These are phyloP conservation scores for Pseudorhiza aurosa DNA, from an alignment of 30 jellyfish, hydroid and myxozoan genomes.

Conservation along the genomic window DNA sequence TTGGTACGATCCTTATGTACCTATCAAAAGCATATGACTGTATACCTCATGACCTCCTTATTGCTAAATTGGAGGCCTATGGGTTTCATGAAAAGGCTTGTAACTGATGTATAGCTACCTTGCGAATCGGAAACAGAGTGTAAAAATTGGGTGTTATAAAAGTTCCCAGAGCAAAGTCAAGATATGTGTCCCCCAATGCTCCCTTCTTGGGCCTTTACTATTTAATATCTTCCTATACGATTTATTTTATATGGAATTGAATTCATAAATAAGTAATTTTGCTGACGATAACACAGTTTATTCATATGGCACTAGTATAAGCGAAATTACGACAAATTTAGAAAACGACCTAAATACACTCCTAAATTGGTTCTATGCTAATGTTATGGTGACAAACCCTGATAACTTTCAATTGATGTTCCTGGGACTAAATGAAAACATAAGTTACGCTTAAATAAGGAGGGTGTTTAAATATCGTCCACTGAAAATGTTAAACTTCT, in stretches of 20 bases:
- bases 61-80: constrained; percentile 49
- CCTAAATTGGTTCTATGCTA: constrained; percentile 3
- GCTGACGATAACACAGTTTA: constrained; percentile 43
- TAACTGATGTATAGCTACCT: constrained; percentile 12
- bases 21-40: constrained; percentile 59
- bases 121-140: constrained; percentile 30
- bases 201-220: constrained; percentile 28
- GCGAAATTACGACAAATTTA: not conserved
- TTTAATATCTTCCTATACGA: constrained; percentile 10
- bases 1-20: constrained; percentile 41
- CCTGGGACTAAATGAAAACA: not conserved
- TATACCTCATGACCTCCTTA: constrained; percentile 59
- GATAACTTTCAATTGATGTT: constrained; percentile 6
- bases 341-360: constrained; percentile 16
- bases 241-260: constrained; percentile 1
- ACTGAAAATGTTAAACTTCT: constrained; percentile 28
- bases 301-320: constrained; percentile 4
- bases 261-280: constrained; percentile 24
- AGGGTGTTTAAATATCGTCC: not conserved
- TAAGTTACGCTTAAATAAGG: constrained; percentile 1
- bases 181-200: constrained; percentile 24
- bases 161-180: constrained; percentile 1
- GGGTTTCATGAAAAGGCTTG: constrained; percentile 12
- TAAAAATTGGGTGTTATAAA: constrained; percentile 2
- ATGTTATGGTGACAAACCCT: not conserved